A percentile compares a stretch with the other conserved stretches of the same genome.
Conservation (phyloP, 2,113 vertebrate genomes). For the Microcebus tavaratra region DNA sequence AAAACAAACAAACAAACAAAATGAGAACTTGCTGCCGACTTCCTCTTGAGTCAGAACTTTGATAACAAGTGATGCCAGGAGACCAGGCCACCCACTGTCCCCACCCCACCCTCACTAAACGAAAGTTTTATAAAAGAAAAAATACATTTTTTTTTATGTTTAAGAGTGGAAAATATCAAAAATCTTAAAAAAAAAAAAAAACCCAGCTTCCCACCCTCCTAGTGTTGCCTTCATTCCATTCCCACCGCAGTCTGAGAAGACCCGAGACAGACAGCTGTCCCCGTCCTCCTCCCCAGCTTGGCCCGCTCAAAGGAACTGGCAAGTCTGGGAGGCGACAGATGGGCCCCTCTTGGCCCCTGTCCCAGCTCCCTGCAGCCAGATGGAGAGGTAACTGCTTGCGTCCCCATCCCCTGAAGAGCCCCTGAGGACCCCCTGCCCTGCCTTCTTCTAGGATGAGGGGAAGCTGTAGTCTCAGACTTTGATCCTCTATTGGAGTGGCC, state of each 20-base stretch:
- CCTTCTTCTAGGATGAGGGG: slow-evolving; percentile 24
- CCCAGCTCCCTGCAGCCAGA: slow-evolving; percentile 77
- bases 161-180: slow-evolving; percentile 74
- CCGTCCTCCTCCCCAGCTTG: background rate
- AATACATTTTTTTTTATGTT: slow-evolving; percentile 79
- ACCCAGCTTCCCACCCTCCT: slow-evolving; percentile 9
- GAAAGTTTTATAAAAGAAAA: slow-evolving; percentile 83
- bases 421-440: background rate
- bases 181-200: slow-evolving; percentile 21
- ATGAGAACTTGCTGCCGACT: slow-evolving; percentile 92
- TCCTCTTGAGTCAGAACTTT: slow-evolving; percentile 94
- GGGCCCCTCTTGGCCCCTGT: slow-evolving; percentile 73
- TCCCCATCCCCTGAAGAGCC: background rate
- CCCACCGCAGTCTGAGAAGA: slow-evolving; percentile 45
- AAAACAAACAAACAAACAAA: slow-evolving; percentile 81
- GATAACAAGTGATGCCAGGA: slow-evolving; percentile 90
- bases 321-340: slow-evolving; percentile 62
- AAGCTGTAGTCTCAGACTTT: slow-evolving; percentile 59
- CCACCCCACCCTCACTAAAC: background rate
- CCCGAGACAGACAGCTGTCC: slow-evolving; percentile 68
- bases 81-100: slow-evolving; percentile 28
- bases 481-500: slow-evolving; percentile 60
- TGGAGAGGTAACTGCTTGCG: slow-evolving; percentile 69
- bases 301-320: slow-evolving; percentile 58
- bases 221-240: background rate